Base-by-base conservation (phyloP, 1,140 invertebrate genomes). In the Rhizoglyphus robini region DNA sequence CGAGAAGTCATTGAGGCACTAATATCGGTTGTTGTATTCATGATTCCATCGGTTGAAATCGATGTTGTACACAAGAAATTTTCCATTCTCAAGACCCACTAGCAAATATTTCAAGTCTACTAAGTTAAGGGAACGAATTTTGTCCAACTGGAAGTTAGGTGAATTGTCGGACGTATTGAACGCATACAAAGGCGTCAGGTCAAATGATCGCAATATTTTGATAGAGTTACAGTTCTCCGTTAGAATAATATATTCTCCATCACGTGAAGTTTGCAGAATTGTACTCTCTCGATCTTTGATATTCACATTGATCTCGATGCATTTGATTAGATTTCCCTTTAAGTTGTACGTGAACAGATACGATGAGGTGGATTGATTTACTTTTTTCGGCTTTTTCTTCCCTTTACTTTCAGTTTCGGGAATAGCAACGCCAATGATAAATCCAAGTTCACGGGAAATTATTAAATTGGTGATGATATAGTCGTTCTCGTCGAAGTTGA, bases 31-130 rank as follows among this genome's bases (percentile, higher is more conserved):
- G 18, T 27, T 64, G 29, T 64, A 64, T 38, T 64, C 63, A 36
- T 66, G 58, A 51, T 67, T 65, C 66, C 66, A 67, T 18, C 62
- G 61, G 49, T 98, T 99, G 80, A 99, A 99, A 78, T 99, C 95
- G 74, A 98, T 96, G 80, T 98, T 94, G 78, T 98, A 97, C 69
- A 99, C 92, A 47, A 98, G 89, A 64, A 99, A 86, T 23, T 94
- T 95, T 38, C 96, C 96, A 69, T 95, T 95, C 23, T 93, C 88
- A 30, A 99, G 78, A 67, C 96, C 96, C 69, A 93, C 94, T 69
- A 99, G 79, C 57, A 99, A 79, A 79, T 96, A 97, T 76, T 94
- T 97, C 75, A 41, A 72, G 68, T 80, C 81, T 70, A 57, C 71
- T 68, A 73, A 65, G 70, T 68, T 38, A 25, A 69, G 31, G 36